phyloP scores from a whole-genome alignment of 1,140 invertebrate genomes.

The Potamilus streckersoni region DNA sequence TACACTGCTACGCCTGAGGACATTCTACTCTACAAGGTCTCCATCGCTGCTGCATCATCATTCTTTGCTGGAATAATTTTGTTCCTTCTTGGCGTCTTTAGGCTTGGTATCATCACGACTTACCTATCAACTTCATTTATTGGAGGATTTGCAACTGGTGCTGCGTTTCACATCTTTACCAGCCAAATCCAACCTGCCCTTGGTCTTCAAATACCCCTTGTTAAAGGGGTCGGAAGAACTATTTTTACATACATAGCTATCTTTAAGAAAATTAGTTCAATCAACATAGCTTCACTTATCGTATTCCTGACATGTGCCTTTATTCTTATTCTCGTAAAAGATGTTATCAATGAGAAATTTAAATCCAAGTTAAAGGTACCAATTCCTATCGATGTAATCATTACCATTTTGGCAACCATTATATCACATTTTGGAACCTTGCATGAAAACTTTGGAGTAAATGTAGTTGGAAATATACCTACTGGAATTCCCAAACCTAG shows the following conservation, averaged over 20 bases:
- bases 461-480: constrained; percentile 80
- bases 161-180: constrained; percentile 90
- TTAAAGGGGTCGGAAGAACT: constrained; percentile 20
- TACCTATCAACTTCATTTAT: constrained; percentile 88
- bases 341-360: constrained; percentile 58
- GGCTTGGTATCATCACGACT: constrained; percentile 83
- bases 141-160: constrained; percentile 89
- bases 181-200: constrained; percentile 79
- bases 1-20: neutral
- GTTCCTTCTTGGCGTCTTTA: constrained; percentile 80
- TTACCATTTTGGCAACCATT: constrained; percentile 77
- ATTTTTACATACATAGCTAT: constrained; percentile 40
- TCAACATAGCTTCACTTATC: constrained; percentile 68
- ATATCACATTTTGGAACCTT: constrained; percentile 76
- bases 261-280: constrained; percentile 38
- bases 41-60: constrained; percentile 1
- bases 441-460: constrained; percentile 72
- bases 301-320: constrained; percentile 78
- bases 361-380: constrained; percentile 17
- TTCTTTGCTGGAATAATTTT: constrained; percentile 26
- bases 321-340: constrained; percentile 81
- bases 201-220: constrained; percentile 71
- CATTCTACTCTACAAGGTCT: constrained; percentile 42
- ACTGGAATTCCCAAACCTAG: constrained; percentile 70
- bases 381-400: constrained; percentile 17